Evolutionary conservation across 2,113 vertebrate genomes (phyloP).

Genomic region (Aspidoscelis tigris): DNA sequence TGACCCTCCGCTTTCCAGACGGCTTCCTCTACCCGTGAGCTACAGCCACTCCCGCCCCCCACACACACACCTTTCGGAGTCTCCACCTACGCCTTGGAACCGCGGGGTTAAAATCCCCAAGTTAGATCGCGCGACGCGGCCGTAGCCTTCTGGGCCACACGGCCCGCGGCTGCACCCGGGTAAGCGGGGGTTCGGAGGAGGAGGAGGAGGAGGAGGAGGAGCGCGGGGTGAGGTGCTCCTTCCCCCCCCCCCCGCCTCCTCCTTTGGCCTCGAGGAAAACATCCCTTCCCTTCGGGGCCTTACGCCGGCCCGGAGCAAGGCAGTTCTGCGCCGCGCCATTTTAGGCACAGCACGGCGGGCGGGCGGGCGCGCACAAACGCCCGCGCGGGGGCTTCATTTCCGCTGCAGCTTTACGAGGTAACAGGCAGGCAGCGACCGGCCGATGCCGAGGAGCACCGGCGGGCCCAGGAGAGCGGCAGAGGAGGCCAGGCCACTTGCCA

Average conservation of each 20-base stretch:
- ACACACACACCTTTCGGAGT: neutral
- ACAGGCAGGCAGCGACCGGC: constrained; percentile 55
- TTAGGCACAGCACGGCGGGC: constrained; percentile 41
- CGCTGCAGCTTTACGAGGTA: constrained; percentile 54
- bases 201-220: no score
- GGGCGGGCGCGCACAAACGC: neutral
- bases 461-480: constrained; percentile 29
- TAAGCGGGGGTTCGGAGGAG: no score
- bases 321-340: constrained; percentile 62
- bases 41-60: no score
- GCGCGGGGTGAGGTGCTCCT: no score
- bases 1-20: no score
- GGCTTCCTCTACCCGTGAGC: no score
- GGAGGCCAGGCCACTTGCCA: constrained; percentile 14
- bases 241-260: no score
- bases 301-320: no score
- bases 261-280: no score
- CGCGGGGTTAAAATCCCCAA: neutral
- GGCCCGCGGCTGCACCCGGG: no score
- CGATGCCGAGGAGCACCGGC: constrained; percentile 43
- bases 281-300: neutral
- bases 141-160: neutral
- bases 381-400: constrained; percentile 51
- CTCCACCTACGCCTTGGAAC: neutral
- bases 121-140: neutral